A percentile compares a stretch with the other conserved stretches of the same genome.
Conservation (phyloP, 2,113 vertebrate genomes). For the Dendropsophus ebraccatus region DNA sequence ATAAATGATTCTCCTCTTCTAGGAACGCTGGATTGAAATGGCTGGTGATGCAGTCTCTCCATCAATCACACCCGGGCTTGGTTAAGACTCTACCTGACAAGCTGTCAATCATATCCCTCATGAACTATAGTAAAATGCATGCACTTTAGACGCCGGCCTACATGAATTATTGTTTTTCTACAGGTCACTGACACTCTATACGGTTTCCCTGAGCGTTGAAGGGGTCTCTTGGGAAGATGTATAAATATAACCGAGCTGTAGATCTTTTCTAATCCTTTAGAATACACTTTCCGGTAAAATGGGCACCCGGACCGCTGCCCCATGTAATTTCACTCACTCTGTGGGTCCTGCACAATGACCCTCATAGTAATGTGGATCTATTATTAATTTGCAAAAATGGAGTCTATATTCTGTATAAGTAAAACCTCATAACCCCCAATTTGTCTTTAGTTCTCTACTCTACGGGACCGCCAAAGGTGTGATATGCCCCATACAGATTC, state of each 20-base stretch:
- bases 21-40: slow-evolving; percentile 46
- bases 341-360: background rate
- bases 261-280: background rate
- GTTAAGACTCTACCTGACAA: slow-evolving; percentile 46
- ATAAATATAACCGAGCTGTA: background rate
- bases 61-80: slow-evolving; percentile 43
- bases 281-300: background rate
- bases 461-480: no score
- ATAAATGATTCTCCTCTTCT: slow-evolving; percentile 48
- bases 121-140: slow-evolving; percentile 4
- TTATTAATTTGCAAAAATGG: background rate
- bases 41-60: slow-evolving; percentile 33
- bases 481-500: no score
- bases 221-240: background rate
- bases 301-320: background rate
- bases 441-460: no score
- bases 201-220: background rate
- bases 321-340: background rate
- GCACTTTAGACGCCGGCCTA: background rate
- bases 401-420: no score
- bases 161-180: slow-evolving; percentile 27
- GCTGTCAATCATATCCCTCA: slow-evolving; percentile 49
- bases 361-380: background rate
- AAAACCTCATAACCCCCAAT: no score
- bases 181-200: background rate